These are phyloP conservation scores for Albula glossodonta DNA, from an alignment of 2,113 vertebrate genomes.

Conservation along the genomic window DNA sequence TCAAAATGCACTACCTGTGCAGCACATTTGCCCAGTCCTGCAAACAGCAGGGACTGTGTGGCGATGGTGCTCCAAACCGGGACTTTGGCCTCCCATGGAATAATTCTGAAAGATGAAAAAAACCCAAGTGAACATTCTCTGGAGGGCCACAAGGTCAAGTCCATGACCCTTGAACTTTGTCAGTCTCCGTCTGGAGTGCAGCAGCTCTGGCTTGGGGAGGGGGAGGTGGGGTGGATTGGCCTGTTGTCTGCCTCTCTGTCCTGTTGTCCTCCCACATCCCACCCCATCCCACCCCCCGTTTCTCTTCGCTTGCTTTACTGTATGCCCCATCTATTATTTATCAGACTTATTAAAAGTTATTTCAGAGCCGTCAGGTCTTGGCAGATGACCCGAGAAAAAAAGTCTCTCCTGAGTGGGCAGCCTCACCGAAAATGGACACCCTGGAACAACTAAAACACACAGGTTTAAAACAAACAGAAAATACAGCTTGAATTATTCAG, in stretches of 20 bases:
- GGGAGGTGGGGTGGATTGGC: slow-evolving; percentile 34
- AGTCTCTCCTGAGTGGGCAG: slow-evolving; percentile 65
- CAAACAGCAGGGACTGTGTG: slow-evolving; percentile 60
- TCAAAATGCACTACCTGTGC: slow-evolving; percentile 55
- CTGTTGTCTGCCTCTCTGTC: slow-evolving; percentile 43
- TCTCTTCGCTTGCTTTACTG: slow-evolving; percentile 67
- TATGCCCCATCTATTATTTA: slow-evolving; percentile 76
- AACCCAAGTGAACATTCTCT: slow-evolving; percentile 62
- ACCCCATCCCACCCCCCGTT: slow-evolving; percentile 35
- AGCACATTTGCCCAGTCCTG: slow-evolving; percentile 27
- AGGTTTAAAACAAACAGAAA: slow-evolving; percentile 70
- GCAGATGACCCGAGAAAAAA: slow-evolving; percentile 70
- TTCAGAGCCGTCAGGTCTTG: slow-evolving; percentile 72
- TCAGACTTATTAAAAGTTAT: slow-evolving; percentile 80
- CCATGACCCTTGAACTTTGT: slow-evolving; percentile 69
- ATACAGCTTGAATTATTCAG: slow-evolving; percentile 70
- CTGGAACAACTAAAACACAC: slow-evolving; percentile 66
- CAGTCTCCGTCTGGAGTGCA: slow-evolving; percentile 63
- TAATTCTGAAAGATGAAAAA: slow-evolving; percentile 69
- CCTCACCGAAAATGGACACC: slow-evolving; percentile 68
- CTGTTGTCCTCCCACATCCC: slow-evolving; percentile 54
- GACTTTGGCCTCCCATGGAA: slow-evolving; percentile 60
- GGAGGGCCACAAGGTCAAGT: slow-evolving; percentile 75
- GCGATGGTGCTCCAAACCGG: slow-evolving; percentile 55
- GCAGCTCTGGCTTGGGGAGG: slow-evolving; percentile 46